Evolutionary conservation across 1,140 invertebrate species (phyloP), one percentile per base, ranked within the genome.

Genomic region (Ostrea denselamellosa): DNA sequence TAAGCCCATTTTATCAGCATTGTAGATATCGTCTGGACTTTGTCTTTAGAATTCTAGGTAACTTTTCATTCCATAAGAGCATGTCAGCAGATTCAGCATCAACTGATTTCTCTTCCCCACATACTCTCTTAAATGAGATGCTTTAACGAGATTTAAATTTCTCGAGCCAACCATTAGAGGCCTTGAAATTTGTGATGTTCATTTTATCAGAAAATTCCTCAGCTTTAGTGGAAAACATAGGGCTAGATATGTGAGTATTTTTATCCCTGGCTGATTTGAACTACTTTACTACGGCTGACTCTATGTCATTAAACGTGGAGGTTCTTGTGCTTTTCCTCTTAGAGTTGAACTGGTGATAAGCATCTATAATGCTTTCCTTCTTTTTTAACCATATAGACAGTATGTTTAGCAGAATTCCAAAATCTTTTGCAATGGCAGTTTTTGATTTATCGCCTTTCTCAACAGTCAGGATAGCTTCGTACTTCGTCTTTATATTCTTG

Each of bases 1-100:
- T 2, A 93, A 56, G 3, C 90, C 92, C 25, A 87, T 92, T 85
- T 92, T 87, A 85, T 92, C 91, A 22, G 85, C 54, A 83, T 93
- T 92, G 85, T 84, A 92, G 54, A 93, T 90, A 68, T 92, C 54
- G 9, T 56, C 17, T 12, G 19, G 56, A 19, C 12, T 12, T 0
- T 12, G 12, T 12, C 19, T 12, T 58, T 0, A 12, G 8, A 58
- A 8, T 12, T 17, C 4, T 7, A 17, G 12, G 12, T 19, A 58
- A 19, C 19, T 58, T 56, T 56, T 56, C 10, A n/a, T n/a, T n/a
- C n/a, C n/a, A n/a, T n/a, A n/a, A n/a, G n/a, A n/a, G n/a, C n/a
- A n/a, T n/a, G n/a, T n/a, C n/a, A n/a, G n/a, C n/a, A n/a, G 54
- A 56, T 8, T 56, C 3, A 3, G 56, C 19, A 10, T 58, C 7